Evolutionary conservation across 2,888 invertebrate species (phyloP), one percentile per base, ranked within the genome.

Genomic region (Apantesis nais): DNA sequence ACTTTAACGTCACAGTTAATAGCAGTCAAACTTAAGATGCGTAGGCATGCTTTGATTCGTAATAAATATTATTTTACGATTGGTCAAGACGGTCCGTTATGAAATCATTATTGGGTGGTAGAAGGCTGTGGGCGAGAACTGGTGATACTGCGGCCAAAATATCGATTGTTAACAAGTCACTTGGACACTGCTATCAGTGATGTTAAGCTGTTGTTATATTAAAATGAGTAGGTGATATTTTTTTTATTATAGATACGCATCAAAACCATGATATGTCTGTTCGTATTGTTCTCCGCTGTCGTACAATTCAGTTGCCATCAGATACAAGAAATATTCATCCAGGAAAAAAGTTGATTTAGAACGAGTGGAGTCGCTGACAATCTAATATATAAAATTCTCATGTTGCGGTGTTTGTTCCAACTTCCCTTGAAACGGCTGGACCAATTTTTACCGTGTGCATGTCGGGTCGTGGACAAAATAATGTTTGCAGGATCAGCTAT

Each of bases 21-120:
- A n/a, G 61, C 29, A 48, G 7, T 61, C 25, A 22, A 65, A 34
- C n/a, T 63, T 48, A 29, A 67, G 52, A 66, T 63, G 58, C 58
- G 64, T 70, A 58, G 67, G 62, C 70, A 67, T 63, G 62, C 39
- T 67, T 66, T 66, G 63, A 68, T 68, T 58, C 25, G 58, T 68
- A 58, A 68, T 64, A 58, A 64, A 68, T 68, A 68, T 68, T 60
- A 60, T 68, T 68, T 64, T 64, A 68, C 58, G 68, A 41, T 58
- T 64, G 63, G 68, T 44, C 68, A 68, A 37, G 58, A 64, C 60
- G 41, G 58, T 44, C 34, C 34, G 41, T 68, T 68, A 68, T 64
- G 68, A 58, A 68, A 64, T 68, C 34, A 68, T 68, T 55, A 58
- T 55, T 19, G 68, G 31, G 12, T 34, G 41, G 41, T 41, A 55